Conservation (phyloP, 2,113 vertebrate genomes). For the Panthera uncia region DNA sequence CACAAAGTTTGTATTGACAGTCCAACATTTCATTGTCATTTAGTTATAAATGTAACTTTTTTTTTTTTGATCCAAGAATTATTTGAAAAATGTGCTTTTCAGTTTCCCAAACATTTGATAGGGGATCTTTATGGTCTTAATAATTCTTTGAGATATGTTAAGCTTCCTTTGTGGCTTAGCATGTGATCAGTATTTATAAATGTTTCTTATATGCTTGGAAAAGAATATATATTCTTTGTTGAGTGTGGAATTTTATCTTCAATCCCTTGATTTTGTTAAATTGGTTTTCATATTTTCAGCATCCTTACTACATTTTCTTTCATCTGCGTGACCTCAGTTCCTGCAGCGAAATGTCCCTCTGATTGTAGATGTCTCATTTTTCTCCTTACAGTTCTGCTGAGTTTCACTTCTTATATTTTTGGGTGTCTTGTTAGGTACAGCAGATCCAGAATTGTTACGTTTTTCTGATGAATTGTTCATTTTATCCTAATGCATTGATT, state of each 20-base stretch:
- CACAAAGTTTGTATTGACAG: not conserved
- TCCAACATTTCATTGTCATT: not conserved
- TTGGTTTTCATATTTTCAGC: not conserved
- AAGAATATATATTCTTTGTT: slow-evolving; percentile 3
- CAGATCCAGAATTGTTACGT: not conserved
- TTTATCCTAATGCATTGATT: not conserved
- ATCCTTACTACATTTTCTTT: slow-evolving; percentile 11
- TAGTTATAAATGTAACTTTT: not conserved
- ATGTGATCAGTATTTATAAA: not conserved
- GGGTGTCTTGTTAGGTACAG: not conserved
- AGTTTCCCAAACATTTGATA: not conserved
- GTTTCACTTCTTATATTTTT: slow-evolving; percentile 10
- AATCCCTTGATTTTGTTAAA: not conserved
- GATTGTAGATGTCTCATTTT: not conserved
- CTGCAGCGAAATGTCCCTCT: not conserved
- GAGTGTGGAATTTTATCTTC: not conserved
- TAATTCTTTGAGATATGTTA: not conserved
- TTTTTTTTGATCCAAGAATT: slow-evolving; percentile 21
- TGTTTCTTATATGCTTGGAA: not conserved
- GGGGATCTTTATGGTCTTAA: not conserved
- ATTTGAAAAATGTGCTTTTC: slow-evolving; percentile 18
- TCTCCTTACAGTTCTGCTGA: not conserved
- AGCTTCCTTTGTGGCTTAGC: not conserved
- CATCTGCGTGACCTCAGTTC: not conserved
- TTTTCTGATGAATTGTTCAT: slow-evolving; percentile 21